phyloP scores from a whole-genome alignment of 2,888 invertebrate species.

The Oxyteleia sp. region DNA sequence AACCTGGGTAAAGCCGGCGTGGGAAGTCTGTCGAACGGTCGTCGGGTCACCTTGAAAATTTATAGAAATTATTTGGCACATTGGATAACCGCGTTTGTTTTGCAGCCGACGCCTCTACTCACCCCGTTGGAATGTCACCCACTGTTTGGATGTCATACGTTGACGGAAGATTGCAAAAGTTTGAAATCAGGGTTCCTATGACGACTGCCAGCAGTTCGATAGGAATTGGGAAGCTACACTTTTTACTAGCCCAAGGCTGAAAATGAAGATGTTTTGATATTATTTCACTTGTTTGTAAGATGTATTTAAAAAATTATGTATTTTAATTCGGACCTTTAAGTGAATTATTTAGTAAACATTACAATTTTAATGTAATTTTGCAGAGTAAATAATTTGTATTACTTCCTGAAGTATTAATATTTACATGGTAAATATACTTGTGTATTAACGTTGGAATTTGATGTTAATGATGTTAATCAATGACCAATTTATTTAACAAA shows the following conservation, averaged over 20 bases:
- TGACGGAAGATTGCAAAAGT: constrained; percentile 88
- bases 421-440: no score
- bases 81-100: constrained; percentile 55
- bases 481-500: no score
- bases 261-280: no score
- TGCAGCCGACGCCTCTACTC: constrained; percentile 78
- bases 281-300: no score
- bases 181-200: constrained; percentile 91
- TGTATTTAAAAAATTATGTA: no score
- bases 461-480: no score
- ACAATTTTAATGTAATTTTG: no score
- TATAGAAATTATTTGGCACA: constrained; percentile 76
- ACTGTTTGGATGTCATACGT: constrained; percentile 89
- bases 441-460: no score
- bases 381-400: no score
- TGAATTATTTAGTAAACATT: no score
- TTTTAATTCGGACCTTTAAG: no score
- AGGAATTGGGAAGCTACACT: constrained; percentile 91
- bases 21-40: constrained; percentile 89
- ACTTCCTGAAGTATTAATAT: no score
- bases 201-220: constrained; percentile 92
- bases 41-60: constrained; percentile 79
- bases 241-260: constrained; percentile 89
- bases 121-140: constrained; percentile 91
- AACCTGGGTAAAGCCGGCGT: constrained; percentile 89